Percentiles rank a stretch among this genome's conserved stretches.
phyloP scores from a whole-genome alignment of 2,888 invertebrate species.

The Branchipolynoe longqiensis region DNA sequence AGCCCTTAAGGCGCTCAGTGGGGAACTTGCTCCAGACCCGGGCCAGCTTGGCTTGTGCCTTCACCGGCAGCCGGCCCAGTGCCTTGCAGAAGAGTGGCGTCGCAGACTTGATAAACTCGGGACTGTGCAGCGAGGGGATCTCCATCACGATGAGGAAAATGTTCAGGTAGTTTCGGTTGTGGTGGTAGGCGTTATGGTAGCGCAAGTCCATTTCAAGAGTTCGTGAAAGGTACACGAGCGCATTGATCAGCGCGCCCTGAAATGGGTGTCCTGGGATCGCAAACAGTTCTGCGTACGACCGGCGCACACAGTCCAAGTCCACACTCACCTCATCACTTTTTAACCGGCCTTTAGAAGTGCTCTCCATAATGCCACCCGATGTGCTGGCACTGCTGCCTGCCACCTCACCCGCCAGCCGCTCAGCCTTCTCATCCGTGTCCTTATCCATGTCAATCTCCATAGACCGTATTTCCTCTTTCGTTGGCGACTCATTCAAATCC shows the following conservation, averaged over 20 bases:
- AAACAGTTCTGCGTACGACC: slow-evolving; percentile 86
- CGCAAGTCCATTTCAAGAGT: slow-evolving; percentile 88
- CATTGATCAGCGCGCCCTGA: slow-evolving; percentile 88
- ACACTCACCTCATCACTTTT: slow-evolving; percentile 73
- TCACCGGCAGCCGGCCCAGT: slow-evolving; percentile 87
- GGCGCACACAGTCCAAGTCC: slow-evolving; percentile 85
- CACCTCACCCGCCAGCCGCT: slow-evolving; percentile 12
- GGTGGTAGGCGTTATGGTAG: slow-evolving; percentile 82
- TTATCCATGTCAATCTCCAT: slow-evolving; percentile 92
- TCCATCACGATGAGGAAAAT: slow-evolving; percentile 90
- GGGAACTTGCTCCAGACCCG: slow-evolving; percentile 87
- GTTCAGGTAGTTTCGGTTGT: slow-evolving; percentile 83
- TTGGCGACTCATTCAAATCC: slow-evolving; percentile 60
- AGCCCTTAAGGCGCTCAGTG: slow-evolving; percentile 70
- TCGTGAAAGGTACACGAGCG: slow-evolving; percentile 88
- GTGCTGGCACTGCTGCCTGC: slow-evolving; percentile 8
- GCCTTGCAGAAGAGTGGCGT: slow-evolving; percentile 88
- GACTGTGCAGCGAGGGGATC: slow-evolving; percentile 85
- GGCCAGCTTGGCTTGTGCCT: slow-evolving; percentile 90
- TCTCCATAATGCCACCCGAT: too few species aligned
- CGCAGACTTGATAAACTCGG: slow-evolving; percentile 91
- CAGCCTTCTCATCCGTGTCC: slow-evolving; percentile 87
- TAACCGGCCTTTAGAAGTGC: slow-evolving; percentile 26
- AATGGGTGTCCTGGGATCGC: slow-evolving; percentile 82
- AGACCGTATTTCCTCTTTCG: slow-evolving; percentile 88